phyloP scores from a whole-genome alignment of 2,113 vertebrate species.

The Xiphophorus maculatus region DNA sequence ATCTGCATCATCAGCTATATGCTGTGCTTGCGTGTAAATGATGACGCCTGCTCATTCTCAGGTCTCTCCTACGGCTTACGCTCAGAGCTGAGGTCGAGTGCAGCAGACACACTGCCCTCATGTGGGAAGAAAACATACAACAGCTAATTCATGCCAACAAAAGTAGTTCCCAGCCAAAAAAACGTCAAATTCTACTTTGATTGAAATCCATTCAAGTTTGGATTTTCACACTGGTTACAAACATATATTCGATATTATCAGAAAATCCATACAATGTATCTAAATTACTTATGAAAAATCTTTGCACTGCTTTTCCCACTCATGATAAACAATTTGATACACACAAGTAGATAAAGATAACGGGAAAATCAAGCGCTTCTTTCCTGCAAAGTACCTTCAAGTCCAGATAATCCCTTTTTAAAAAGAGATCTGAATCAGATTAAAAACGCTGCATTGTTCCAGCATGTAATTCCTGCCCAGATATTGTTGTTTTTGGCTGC shows the following conservation, averaged over 20 bases:
- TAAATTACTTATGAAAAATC: not conserved
- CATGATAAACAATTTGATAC: not conserved
- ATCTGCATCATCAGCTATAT: slow-evolving; percentile 45
- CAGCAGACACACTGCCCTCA: slow-evolving; percentile 63
- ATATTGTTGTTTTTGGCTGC: slow-evolving; percentile 3
- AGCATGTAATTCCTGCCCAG: slow-evolving; percentile 8
- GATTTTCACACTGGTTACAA: too few relatives aligned
- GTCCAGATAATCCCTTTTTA: slow-evolving; percentile 6
- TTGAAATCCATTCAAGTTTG: too few relatives aligned
- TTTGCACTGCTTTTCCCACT: not conserved
- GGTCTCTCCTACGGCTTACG: slow-evolving; percentile 21
- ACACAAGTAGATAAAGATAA: not conserved
- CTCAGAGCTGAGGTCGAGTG: slow-evolving; percentile 4
- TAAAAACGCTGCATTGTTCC: slow-evolving; percentile 7
- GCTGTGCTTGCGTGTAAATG: slow-evolving; percentile 15
- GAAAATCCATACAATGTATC: too few relatives aligned
- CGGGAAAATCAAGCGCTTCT: not conserved
- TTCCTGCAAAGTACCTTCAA: slow-evolving; percentile 1
- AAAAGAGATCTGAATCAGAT: slow-evolving; percentile 10
- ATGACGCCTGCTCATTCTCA: slow-evolving; percentile 29
- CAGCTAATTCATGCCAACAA: slow-evolving; percentile 10
- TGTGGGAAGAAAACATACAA: slow-evolving; percentile 42
- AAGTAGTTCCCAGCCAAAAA: not conserved
- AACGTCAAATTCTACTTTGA: too few relatives aligned
- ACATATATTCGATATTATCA: too few relatives aligned